phyloP scores from a whole-genome alignment of 64 coral and sea anemone species.

The Porites lutea region DNA sequence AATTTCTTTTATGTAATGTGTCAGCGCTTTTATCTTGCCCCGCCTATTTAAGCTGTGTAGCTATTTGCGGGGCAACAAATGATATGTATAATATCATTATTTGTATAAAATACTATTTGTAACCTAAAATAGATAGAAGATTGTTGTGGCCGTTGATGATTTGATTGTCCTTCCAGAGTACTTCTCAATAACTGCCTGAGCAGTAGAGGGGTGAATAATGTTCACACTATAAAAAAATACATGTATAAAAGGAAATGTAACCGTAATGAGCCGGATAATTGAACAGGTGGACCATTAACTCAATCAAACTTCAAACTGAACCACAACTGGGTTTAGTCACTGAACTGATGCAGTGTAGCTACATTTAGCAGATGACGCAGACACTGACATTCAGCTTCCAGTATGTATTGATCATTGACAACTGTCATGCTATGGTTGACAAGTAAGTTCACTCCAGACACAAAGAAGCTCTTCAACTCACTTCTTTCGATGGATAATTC shows the following conservation, averaged over 20 bases:
- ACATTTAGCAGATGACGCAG: slow-evolving; percentile 67
- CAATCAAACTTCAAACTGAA: slow-evolving; percentile 44
- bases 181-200: slow-evolving; percentile 19
- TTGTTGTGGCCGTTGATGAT: neutral
- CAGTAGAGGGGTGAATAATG: slow-evolving; percentile 19
- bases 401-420: slow-evolving; percentile 72
- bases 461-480: slow-evolving; percentile 71
- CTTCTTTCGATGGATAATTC: slow-evolving; percentile 70
- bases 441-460: slow-evolving; percentile 73
- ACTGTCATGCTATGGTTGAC: slow-evolving; percentile 64
- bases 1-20: too few relatives aligned
- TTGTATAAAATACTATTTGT: too few relatives aligned
- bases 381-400: slow-evolving; percentile 69
- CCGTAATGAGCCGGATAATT: slow-evolving; percentile 19
- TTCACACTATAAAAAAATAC: slow-evolving; percentile 22
- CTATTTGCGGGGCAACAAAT: too few relatives aligned
- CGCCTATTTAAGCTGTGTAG: too few relatives aligned
- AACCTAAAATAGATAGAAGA: too few relatives aligned
- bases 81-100: too few relatives aligned
- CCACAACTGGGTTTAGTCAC: slow-evolving; percentile 32
- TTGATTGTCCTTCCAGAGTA: neutral
- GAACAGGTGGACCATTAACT: slow-evolving; percentile 11
- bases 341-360: slow-evolving; percentile 39
- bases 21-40: too few relatives aligned
- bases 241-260: slow-evolving; percentile 3